Conservation (phyloP, 2,888 invertebrate genomes). For the Dysmachus trigonus region DNA sequence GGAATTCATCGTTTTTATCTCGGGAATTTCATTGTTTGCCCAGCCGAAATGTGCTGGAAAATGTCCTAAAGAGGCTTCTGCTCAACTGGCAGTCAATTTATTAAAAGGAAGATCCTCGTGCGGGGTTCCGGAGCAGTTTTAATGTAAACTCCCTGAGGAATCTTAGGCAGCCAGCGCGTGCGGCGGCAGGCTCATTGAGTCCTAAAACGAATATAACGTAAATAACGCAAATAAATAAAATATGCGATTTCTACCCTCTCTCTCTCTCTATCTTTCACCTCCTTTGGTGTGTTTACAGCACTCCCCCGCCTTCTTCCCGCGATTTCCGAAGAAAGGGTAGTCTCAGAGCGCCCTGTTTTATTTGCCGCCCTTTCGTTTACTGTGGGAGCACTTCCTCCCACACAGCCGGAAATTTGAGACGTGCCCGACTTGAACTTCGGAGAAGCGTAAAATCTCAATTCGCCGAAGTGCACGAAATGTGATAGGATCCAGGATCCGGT, state of each 20-base stretch:
- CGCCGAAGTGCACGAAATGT: neutral
- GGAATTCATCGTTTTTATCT: neutral
- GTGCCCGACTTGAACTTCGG: neutral
- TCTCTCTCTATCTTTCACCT: too few species aligned
- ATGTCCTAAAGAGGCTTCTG: neutral
- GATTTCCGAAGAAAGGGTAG: neutral
- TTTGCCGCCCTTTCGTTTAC: neutral
- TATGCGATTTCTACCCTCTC: neutral
- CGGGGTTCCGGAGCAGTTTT: neutral
- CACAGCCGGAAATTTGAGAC: neutral
- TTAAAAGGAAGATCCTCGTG: neutral
- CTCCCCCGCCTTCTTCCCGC: neutral
- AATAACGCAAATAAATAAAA: conserved; percentile 4
- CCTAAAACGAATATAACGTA: neutral
- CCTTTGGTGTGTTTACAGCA: neutral
- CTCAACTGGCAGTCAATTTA: neutral
- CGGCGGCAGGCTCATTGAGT: neutral
- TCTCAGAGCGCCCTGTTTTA: neutral
- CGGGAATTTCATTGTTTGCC: neutral
- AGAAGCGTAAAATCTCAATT: conserved; percentile 15
- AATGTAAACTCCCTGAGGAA: neutral
- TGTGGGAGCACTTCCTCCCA: neutral
- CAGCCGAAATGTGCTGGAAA: neutral
- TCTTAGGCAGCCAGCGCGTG: neutral
- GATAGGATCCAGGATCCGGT: neutral